Conservation (phyloP, 2,113 vertebrate species). For the Ptychochromis oligacanthus region DNA sequence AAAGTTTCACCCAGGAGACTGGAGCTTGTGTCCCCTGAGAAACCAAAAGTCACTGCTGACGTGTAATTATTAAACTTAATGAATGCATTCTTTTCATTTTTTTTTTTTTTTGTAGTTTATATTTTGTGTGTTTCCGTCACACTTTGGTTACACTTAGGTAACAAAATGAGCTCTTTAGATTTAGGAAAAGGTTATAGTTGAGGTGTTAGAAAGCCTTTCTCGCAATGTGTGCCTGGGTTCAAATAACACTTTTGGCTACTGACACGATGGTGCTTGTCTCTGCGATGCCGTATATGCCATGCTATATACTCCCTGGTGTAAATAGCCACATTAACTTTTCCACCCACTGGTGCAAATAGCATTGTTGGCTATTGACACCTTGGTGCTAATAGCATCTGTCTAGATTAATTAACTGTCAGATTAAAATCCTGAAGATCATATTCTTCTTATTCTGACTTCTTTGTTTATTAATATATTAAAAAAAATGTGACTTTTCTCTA, state of each 20-base stretch:
- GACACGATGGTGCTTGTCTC: background rate
- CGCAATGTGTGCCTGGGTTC: background rate
- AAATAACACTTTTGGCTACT: slow-evolving; percentile 4
- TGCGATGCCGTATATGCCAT: background rate
- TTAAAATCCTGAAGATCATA: background rate
- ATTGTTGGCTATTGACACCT: slow-evolving; percentile 10
- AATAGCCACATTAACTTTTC: slow-evolving; percentile 10
- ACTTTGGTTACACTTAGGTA: background rate
- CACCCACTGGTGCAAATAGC: background rate
- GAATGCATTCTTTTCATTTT: background rate
- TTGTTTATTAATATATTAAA: slow-evolving; percentile 2
- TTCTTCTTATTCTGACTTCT: background rate
- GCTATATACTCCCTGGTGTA: slow-evolving; percentile 8
- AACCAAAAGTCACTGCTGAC: too few species aligned
- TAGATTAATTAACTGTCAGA: slow-evolving; percentile 6
- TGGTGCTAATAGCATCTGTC: slow-evolving; percentile 2
- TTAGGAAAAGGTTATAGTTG: background rate
- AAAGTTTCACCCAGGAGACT: background rate
- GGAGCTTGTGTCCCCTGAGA: background rate
- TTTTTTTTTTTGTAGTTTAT: background rate
- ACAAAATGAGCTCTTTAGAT: background rate
- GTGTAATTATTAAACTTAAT: background rate
- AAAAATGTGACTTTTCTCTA: background rate
- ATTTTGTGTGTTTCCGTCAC: background rate
- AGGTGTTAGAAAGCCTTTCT: background rate